Evolutionary conservation across 1,140 invertebrate species (phyloP), one percentile per base, ranked within the genome.

Genomic region (Trypoxylus dichotomus): DNA sequence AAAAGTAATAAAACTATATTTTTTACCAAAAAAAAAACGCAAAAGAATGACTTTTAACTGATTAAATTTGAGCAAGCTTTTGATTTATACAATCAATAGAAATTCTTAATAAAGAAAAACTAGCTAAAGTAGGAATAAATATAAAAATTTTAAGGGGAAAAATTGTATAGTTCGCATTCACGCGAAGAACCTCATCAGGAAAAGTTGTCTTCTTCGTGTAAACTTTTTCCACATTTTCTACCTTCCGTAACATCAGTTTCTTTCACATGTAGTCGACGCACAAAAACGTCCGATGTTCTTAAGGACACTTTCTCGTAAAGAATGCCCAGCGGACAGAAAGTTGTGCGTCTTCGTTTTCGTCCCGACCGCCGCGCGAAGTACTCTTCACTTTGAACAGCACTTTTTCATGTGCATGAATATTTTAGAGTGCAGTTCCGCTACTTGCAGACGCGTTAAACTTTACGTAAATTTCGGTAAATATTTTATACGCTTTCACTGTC

Each of bases 241-340:
- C 15, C 47, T 58, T 25, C 11, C 60, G 60, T 68, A 37, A 68
- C 60, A 68, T 68, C 47, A n/a, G 47, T 68, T 68, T 11, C 60
- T 68, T 68, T 68, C 60, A 29, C 60, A 24, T 68, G 24, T 25
- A 68, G 11, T 24, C 60, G 25, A 68, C 27, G 60, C 27, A 68
- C 24, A 68, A 68, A 68, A 68, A 68, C 60, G 60, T 68, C 60
- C 27, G 60, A 68, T 68, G 27, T 68, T 68, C 24, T 68, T 27
- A 29, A 68, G 60, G 60, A 13, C 60, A 29, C 60, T 68, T 15
- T 29, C 7, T 8, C 60, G 24, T 68, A 68, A 68, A 68, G 60
- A 13, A 68, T 68, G 21, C 24, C 60, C 60, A 27, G 27, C 60
- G 60, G 60, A 68, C 60, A 24, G 60, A 27, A 68, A 25, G 27